A percentile compares a stretch with the other conserved stretches of the same genome.
Conservation (phyloP, 2,797 vertebrate species). For the Benthosema pterotum region DNA sequence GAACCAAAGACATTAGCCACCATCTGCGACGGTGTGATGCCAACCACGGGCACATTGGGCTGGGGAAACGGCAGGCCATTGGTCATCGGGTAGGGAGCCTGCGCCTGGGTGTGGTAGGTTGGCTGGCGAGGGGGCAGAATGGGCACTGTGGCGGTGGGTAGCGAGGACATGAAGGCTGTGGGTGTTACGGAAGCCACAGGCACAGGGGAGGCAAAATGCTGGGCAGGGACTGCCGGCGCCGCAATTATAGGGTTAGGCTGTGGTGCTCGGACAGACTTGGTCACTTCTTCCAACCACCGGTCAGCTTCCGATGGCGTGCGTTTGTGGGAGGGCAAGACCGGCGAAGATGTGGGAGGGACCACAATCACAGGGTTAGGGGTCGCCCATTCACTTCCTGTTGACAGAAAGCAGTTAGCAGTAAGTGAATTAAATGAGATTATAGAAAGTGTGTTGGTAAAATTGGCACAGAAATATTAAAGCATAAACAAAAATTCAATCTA, state of each 20-base stretch:
- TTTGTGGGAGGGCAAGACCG: conserved; percentile 80
- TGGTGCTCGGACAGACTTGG: conserved; percentile 89
- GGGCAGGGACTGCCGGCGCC: conserved; percentile 36
- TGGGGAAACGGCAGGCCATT: conserved; percentile 90
- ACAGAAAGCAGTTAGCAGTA: not conserved
- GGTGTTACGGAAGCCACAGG: conserved; percentile 72
- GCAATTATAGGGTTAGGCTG: conserved; percentile 66
- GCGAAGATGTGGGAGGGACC: conserved; percentile 68
- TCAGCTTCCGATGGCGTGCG: conserved; percentile 96
- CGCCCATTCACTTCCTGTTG: conserved; percentile 82
- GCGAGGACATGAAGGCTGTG: conserved; percentile 81
- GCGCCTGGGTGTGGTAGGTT: conserved; percentile 81
- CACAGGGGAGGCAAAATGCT: conserved; percentile 55
- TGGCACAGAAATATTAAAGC: too few relatives aligned
- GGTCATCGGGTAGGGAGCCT: conserved; percentile 83
- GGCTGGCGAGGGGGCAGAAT: conserved; percentile 87
- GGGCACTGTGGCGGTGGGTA: conserved; percentile 80
- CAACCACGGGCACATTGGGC: conserved; percentile 89
- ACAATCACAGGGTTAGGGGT: conserved; percentile 62
- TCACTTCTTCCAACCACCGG: conserved; percentile 96
- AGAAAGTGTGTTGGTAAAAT: too few relatives aligned
- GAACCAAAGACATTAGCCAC: conserved; percentile 96
- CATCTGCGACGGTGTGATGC: conserved; percentile 98
- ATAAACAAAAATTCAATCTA: not conserved
- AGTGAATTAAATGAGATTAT: not conserved